These are phyloP conservation scores for Rhopalosiphum nymphaeae DNA, from an alignment of 2,888 invertebrate species.

Conservation along the genomic window DNA sequence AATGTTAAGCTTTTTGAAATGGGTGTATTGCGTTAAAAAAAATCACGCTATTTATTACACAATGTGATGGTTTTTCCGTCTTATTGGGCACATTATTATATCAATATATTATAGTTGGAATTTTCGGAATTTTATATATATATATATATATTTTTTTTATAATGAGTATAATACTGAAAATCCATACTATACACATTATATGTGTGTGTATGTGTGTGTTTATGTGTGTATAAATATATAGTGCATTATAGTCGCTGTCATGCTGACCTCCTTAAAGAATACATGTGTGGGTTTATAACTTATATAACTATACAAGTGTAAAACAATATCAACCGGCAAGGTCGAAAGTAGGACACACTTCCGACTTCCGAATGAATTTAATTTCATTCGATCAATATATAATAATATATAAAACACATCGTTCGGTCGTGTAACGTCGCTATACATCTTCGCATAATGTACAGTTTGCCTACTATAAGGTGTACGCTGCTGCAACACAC, in stretches of 20 bases:
- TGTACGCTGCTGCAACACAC: neutral
- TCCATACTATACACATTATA: neutral
- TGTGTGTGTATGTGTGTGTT: neutral
- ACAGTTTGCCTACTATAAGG: neutral
- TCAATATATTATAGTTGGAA: neutral
- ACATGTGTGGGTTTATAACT: neutral
- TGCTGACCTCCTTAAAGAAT: neutral
- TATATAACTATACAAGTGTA: neutral
- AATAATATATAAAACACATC: neutral
- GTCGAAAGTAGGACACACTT: conserved; percentile 31
- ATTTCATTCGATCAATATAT: conserved; percentile 38
- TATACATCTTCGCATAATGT: neutral
- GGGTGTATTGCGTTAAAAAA: neutral
- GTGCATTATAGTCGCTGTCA: neutral
- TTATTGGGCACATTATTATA: neutral
- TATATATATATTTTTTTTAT: neutral
- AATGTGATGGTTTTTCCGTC: neutral
- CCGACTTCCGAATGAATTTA: conserved; percentile 16
- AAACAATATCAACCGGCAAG: neutral
- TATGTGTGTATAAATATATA: neutral
- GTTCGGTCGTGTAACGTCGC: neutral
- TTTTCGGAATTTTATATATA: neutral
- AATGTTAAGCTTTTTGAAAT: neutral
- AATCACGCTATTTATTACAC: neutral
- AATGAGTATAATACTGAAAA: neutral